Evolutionary conservation across 2,888 invertebrate genomes (phyloP), one percentile per base, ranked within the genome.

Genomic region (Auanema freiburgensis): DNA sequence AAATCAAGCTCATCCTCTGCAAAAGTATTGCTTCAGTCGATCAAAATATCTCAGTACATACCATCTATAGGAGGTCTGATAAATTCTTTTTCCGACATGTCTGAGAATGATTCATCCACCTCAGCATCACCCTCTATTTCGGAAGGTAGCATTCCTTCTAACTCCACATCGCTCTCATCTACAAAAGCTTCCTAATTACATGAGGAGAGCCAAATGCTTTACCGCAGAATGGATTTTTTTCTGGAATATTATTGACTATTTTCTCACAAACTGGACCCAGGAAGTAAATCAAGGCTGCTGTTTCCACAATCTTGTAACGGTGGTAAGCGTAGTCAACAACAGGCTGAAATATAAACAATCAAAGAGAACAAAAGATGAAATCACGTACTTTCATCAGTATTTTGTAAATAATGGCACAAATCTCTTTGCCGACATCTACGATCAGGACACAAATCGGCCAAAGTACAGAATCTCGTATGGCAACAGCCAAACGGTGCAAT

Each of bases 171-270:
- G 40, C 74, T 75, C 16, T 80, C 81, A 51, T 81, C 80, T 80
- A 65, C n/a, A 33, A 33, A 3, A 8, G 8, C 23, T 16, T 6
- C 10, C 41, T 18, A 54, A 11, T 21, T 53, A 49, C 3, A 60
- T 14, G 21, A n/a, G 14, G 40, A 41, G 12, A 55, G 8, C 5
- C 5, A 8, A 50, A 16, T 18, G 44, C 8, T 66, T 60, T 18
- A 80, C 79, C 77, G 60, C 74, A 75, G 51, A 81, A 76, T 3
- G 81, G 81, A 66, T 74, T 78, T 57, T 76, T 78, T 62, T 81
- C 78, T 4, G 81, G 81, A 41, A 80, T 72, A 63, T 72, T 63
- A 2, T 79, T 70, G 50, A 81, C 67, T 8, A 81, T 67, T 4
- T 64, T 66, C 56, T 81, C 69, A 56, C 73, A 74, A 12, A 76